Percentiles rank a stretch among this genome's conserved stretches.
Evolutionary conservation across 1,140 invertebrate species (phyloP).

Genomic region (Lucilia cuprina): DNA sequence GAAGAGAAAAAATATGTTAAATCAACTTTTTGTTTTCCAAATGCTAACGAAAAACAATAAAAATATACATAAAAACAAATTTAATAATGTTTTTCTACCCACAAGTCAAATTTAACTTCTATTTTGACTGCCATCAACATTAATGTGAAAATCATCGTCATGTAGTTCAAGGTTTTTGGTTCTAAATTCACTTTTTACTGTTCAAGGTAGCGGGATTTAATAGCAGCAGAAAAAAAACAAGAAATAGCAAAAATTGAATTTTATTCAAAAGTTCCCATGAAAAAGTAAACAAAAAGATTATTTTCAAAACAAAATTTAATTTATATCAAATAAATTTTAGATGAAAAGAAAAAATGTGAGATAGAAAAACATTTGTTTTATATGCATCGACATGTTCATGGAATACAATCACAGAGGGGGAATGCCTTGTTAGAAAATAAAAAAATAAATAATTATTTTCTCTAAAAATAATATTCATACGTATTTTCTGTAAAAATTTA

Average conservation of each 20-base stretch:
- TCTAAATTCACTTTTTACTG: not conserved
- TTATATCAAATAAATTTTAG: not conserved
- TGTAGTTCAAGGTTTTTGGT: not conserved
- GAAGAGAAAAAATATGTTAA: too few species aligned
- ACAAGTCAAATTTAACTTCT: not conserved
- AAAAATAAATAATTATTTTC: too few species aligned
- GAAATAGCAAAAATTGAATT: not conserved
- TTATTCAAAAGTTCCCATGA: not conserved
- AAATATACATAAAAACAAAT: not conserved
- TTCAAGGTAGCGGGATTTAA: not conserved
- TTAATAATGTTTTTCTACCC: not conserved
- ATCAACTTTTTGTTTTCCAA: too few species aligned
- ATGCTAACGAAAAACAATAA: too few species aligned
- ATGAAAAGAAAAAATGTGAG: not conserved
- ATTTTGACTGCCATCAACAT: not conserved
- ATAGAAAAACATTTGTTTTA: not conserved
- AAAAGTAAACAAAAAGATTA: not conserved
- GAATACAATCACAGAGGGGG: not conserved
- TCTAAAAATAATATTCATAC: too few species aligned
- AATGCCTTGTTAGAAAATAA: too few species aligned
- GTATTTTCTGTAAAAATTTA: too few species aligned
- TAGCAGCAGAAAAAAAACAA: not conserved
- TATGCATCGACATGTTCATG: not conserved
- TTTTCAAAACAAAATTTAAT: not conserved
- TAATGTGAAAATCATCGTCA: not conserved